phyloP scores from a whole-genome alignment of 2,797 vertebrate species.

The Gymnothorax javanicus region DNA sequence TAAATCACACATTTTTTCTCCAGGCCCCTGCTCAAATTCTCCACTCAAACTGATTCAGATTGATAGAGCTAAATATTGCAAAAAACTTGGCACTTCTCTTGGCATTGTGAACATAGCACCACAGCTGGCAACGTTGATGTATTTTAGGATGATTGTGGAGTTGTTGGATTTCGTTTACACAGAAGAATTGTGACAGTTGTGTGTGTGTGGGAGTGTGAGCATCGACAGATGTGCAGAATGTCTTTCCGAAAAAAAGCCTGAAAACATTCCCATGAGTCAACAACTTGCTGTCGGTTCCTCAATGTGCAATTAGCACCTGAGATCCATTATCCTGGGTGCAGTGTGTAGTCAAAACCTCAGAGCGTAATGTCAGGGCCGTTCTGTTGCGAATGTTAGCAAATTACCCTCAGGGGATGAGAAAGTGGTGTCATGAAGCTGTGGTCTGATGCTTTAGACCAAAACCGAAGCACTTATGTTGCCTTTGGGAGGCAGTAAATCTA shows the following conservation, averaged over 20 bases:
- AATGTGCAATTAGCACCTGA: background rate
- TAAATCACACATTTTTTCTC: background rate
- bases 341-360: background rate
- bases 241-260: background rate
- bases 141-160: background rate
- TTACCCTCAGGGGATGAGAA: background rate
- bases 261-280: background rate
- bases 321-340: background rate
- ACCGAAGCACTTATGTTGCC: constrained; percentile 3
- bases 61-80: background rate
- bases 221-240: background rate
- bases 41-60: background rate
- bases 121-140: background rate
- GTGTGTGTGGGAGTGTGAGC: background rate
- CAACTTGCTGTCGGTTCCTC: background rate
- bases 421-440: background rate
- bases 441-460: constrained; percentile 3
- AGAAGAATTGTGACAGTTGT: background rate
- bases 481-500: background rate
- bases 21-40: background rate
- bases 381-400: background rate
- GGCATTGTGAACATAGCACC: background rate
- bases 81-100: background rate
- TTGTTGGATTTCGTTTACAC: background rate
- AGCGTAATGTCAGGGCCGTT: background rate